Evolutionary conservation across 2,113 vertebrate species (phyloP).

Genomic region (Engystomops pustulosus): DNA sequence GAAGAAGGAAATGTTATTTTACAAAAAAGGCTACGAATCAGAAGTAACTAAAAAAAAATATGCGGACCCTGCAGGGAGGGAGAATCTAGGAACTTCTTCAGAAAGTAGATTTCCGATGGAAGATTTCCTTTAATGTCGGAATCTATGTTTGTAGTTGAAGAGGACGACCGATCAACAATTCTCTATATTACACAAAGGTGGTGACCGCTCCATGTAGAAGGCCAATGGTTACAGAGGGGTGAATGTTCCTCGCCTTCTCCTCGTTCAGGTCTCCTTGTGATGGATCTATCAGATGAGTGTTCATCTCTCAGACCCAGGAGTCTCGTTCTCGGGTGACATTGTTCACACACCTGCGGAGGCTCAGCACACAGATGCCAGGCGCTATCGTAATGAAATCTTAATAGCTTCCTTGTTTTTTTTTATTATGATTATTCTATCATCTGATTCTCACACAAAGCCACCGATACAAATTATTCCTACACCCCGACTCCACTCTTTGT

Average conservation of each 20-base stretch:
- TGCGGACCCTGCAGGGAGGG: too few relatives aligned
- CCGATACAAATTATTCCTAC: not conserved
- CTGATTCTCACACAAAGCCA: not conserved
- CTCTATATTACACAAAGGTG: not conserved
- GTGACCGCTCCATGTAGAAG: not conserved
- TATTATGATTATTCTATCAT: constrained; percentile 32
- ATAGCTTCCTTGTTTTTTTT: constrained; percentile 44
- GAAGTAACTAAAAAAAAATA: too few relatives aligned
- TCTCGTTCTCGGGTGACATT: not conserved
- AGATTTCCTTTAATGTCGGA: too few relatives aligned
- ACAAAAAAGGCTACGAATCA: too few relatives aligned
- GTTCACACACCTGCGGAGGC: not conserved
- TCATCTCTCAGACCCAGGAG: not conserved
- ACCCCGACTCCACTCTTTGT: not conserved
- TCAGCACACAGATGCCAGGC: not conserved
- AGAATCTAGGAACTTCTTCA: too few relatives aligned
- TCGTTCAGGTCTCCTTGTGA: not conserved
- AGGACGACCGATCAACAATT: not conserved
- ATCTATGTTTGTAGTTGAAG: not conserved
- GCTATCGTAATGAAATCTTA: constrained; percentile 44
- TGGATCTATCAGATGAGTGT: not conserved
- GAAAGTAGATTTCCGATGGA: too few relatives aligned
- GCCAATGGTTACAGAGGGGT: not conserved
- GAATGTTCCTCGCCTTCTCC: not conserved
- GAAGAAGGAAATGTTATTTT: too few relatives aligned